Percentiles rank a stretch among this genome's conserved stretches.
Evolutionary conservation across 53 echinoderm and acorn worm species (phyloP).

Genomic region (Paracentrotus lividus): DNA sequence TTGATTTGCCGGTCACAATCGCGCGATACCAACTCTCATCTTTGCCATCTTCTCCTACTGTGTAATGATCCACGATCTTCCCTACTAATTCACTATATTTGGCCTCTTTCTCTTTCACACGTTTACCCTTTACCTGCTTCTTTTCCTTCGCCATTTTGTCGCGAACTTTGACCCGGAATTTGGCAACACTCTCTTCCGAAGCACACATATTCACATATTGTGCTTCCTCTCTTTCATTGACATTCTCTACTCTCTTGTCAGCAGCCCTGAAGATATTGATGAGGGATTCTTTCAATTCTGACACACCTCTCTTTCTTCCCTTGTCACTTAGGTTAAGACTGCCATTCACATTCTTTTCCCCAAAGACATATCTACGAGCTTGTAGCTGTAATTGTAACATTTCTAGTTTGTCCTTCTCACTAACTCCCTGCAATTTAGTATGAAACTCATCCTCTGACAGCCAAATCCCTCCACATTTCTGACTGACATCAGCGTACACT

Average conservation of each 20-base stretch:
- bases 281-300: not conserved
- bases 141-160: conserved; percentile 25
- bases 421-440: not conserved
- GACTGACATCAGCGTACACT: conserved; percentile 16
- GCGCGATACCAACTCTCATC: conserved; percentile 3
- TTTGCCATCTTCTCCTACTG: not conserved
- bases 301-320: not conserved
- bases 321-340: conserved; percentile 19
- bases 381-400: not conserved
- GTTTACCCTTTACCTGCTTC: no score
- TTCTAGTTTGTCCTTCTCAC: not conserved
- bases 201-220: no score
- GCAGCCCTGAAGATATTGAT: not conserved
- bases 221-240: not conserved
- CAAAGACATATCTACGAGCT: not conserved
- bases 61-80: conserved; percentile 18
- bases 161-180: not conserved
- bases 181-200: not conserved
- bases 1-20: not conserved
- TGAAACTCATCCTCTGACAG: conserved; percentile 20
- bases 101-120: not conserved
- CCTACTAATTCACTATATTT: not conserved
- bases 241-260: not conserved
- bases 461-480: conserved; percentile 55
- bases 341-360: not conserved